Percentiles rank a stretch among this genome's conserved stretches.
These are phyloP conservation scores for Tursiops truncatus DNA, from an alignment of 2,113 vertebrate genomes.

Conservation along the genomic window DNA sequence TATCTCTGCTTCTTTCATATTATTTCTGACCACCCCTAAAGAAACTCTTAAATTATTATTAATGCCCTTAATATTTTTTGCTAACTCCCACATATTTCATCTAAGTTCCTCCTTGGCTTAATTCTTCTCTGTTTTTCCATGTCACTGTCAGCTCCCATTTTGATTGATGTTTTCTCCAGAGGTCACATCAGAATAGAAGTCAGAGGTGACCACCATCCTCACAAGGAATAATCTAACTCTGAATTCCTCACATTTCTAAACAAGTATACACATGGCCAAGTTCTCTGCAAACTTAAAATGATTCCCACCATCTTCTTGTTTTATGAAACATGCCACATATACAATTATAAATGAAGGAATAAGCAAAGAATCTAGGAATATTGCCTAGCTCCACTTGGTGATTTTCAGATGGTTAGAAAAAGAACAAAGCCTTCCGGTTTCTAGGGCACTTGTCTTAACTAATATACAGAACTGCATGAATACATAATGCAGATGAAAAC, in stretches of 20 bases:
- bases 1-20: constrained; percentile 78
- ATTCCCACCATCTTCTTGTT: background rate
- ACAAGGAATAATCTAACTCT: constrained; percentile 9
- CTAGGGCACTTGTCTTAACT: constrained; percentile 29
- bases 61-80: constrained; percentile 68
- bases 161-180: constrained; percentile 73
- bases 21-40: constrained; percentile 70
- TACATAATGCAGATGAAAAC: constrained; percentile 13
- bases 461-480: background rate
- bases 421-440: constrained; percentile 42
- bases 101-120: constrained; percentile 49
- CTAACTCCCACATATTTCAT: constrained; percentile 63
- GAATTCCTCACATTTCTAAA: background rate
- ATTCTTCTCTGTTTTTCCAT: constrained; percentile 69
- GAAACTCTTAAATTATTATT: constrained; percentile 73
- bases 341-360: background rate
- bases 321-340: background rate
- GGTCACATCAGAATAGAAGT: constrained; percentile 53
- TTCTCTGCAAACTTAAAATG: background rate
- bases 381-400: background rate
- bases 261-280: background rate
- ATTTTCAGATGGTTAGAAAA: constrained; percentile 33
- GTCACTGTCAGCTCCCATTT: constrained; percentile 58
- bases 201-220: constrained; percentile 42
- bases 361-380: background rate